Percentiles rank a stretch among this genome's conserved stretches.
Conservation (phyloP, 2,113 vertebrate genomes). For the Kryptolebias marmoratus region DNA sequence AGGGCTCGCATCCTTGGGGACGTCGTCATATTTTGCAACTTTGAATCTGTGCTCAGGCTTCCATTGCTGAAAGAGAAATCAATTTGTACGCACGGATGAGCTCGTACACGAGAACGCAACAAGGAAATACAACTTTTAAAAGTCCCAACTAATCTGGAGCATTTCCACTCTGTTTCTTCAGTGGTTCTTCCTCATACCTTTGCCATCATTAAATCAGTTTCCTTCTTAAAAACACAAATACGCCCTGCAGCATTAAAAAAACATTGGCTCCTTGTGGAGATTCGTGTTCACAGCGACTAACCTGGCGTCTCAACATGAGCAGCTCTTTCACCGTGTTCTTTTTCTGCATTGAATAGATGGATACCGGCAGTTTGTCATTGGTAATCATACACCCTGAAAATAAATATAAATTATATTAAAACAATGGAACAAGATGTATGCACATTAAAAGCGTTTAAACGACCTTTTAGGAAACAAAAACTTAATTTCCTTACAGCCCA, state of each 20-base stretch:
- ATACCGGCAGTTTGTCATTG: not conserved
- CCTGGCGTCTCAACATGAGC: conserved; percentile 52
- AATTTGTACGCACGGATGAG: not conserved
- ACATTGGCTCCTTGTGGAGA: not conserved
- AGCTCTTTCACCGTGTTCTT: conserved; percentile 72
- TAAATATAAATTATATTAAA: not conserved
- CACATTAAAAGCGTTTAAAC: too few relatives aligned
- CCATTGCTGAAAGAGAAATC: conserved; percentile 31
- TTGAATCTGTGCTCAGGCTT: not conserved
- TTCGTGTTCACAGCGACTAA: conserved; percentile 18
- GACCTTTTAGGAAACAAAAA: too few relatives aligned
- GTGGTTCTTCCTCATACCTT: conserved; percentile 25
- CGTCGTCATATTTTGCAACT: not conserved
- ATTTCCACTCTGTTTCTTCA: not conserved
- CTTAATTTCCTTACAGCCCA: not conserved
- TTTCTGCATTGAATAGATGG: not conserved
- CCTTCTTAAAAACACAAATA: not conserved
- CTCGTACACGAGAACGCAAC: not conserved
- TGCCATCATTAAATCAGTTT: not conserved
- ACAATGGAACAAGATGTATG: too few relatives aligned
- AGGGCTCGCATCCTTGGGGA: not conserved
- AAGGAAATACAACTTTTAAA: conserved; percentile 11
- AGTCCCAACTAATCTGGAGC: not conserved
- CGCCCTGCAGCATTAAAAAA: not conserved
- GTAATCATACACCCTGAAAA: not conserved